Evolutionary conservation across 2,888 invertebrate species (phyloP), one percentile per base, ranked within the genome.

Genomic region (Nomada fabriciana): DNA sequence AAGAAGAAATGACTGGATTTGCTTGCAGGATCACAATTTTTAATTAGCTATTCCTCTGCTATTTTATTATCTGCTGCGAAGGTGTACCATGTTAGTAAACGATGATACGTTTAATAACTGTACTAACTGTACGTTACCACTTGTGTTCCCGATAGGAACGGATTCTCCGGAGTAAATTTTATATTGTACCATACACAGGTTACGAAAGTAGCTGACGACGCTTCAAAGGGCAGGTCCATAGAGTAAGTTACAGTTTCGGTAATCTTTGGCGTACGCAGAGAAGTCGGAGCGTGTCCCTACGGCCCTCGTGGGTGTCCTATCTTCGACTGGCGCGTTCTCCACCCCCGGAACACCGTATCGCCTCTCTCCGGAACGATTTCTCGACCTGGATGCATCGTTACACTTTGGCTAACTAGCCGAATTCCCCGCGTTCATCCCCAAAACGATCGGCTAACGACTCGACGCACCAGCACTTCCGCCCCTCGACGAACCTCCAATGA

Each of bases 271-370:
- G 82, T 86, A 79, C 85, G 82, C 85, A 85, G 81, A 69, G 77
- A 82, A 80, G 87, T 85, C 86, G 84, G 87, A 87, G 89, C 86
- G 85, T 88, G 88, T 85, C 88, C 80, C 85, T 90, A 92, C 87
- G 84, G 89, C 91, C 80, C 92, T 92, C 92, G 87, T 88, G 92
- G 92, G 92, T 91, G 86, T 91, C 86, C 90, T 92, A 91, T 88
- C 86, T 87, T 85, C 85, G 84, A 80, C 76, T 42, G 76, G 63
- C 72, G 79, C 80, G 76, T 80, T 80, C 84, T 80, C 84, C 81
- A 77, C 80, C 83, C 82, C 74, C 80, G 82, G 74, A 88, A 83
- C 83, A 82, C 76, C 83, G 85, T 86, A 86, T 89, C 88, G 84
- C 83, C 85, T 81, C 85, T 85, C 82, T 42, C 80, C 83, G 86